Conservation (phyloP, 2,888 invertebrate genomes). For the Cartodere bifasciata region DNA sequence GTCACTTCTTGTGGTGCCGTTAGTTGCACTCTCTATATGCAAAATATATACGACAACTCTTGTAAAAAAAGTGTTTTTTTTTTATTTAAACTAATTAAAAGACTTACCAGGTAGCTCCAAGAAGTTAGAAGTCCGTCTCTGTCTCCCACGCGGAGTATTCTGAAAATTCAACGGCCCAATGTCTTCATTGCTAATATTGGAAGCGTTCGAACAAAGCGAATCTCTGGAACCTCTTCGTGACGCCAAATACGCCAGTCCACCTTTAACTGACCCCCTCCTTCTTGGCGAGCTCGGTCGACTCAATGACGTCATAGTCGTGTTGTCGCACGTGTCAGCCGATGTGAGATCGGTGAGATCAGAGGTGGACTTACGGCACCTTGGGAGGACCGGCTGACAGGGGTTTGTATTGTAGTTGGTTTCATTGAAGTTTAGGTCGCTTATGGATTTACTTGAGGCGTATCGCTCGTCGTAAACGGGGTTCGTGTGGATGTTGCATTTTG, state of each 20-base stretch:
- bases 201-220: constrained; percentile 49
- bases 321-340: constrained; percentile 39
- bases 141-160: constrained; percentile 62
- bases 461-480: constrained; percentile 48
- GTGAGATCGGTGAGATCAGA: constrained; percentile 58
- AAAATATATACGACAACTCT: too few species aligned
- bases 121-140: constrained; percentile 75
- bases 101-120: constrained; percentile 71
- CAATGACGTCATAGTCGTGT: constrained; percentile 47
- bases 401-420: too few species aligned
- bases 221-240: constrained; percentile 74
- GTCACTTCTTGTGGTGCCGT: too few species aligned
- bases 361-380: constrained; percentile 59
- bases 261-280: constrained; percentile 54
- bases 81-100: too few species aligned
- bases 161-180: constrained; percentile 71
- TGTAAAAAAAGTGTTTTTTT: too few species aligned
- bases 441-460: constrained; percentile 29
- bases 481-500: constrained; percentile 40
- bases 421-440: too few species aligned
- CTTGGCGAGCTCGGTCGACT: constrained; percentile 53
- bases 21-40: too few species aligned
- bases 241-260: constrained; percentile 68
- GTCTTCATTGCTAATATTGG: constrained; percentile 68
- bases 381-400: too few species aligned